These are phyloP conservation scores for Wasmannia auropunctata DNA, from an alignment of 1,140 invertebrate species.

Conservation along the genomic window DNA sequence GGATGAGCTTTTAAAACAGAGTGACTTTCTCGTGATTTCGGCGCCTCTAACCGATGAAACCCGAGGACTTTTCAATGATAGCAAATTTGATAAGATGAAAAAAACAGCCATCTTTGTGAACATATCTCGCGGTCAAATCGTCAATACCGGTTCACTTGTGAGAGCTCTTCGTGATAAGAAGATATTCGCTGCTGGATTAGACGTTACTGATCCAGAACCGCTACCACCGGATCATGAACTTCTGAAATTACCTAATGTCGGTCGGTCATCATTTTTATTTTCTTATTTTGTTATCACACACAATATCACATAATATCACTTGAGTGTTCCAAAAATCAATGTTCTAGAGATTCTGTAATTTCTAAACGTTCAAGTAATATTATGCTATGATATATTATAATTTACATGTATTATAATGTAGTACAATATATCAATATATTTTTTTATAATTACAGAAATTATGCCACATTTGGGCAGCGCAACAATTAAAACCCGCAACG, in stretches of 20 bases:
- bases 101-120: constrained; percentile 92
- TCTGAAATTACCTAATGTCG: constrained; percentile 91
- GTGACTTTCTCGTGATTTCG: constrained; percentile 91
- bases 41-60: constrained; percentile 91
- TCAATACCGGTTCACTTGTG: constrained; percentile 92
- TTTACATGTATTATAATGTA: constrained; percentile 30
- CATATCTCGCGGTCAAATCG: constrained; percentile 90
- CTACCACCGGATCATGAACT: constrained; percentile 91
- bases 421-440: constrained; percentile 12
- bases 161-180: constrained; percentile 89
- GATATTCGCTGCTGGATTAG: constrained; percentile 95
- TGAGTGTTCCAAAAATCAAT: not conserved
- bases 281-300: not conserved
- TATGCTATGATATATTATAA: not conserved
- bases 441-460: constrained; percentile 87
- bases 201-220: constrained; percentile 96
- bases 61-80: constrained; percentile 89
- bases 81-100: constrained; percentile 93
- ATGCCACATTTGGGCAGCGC: constrained; percentile 95
- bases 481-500: constrained; percentile 90
- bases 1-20: constrained; percentile 89
- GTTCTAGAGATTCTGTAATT: not conserved
- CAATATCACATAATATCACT: not conserved
- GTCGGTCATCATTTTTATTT: constrained; percentile 83
- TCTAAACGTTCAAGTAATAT: not conserved